Base-by-base conservation (phyloP, 2,888 invertebrate species). In the Anthrax anthrax region DNA sequence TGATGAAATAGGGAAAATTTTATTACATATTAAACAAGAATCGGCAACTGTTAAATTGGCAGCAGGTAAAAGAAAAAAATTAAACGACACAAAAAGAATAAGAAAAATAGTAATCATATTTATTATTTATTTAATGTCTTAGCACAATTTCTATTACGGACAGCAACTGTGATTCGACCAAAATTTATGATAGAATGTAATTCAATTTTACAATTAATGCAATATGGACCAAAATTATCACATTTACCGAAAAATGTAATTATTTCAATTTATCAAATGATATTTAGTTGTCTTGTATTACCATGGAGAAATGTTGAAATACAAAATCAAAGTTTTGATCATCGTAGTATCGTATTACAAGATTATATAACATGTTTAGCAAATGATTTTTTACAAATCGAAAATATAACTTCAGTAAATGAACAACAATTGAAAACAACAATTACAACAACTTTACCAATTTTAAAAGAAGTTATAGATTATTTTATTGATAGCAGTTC, bases 81-180 rank as follows among this genome's bases (percentile, higher is more conserved):
- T 38, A 34, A 17, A n/a, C n/a, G n/a, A n/a, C n/a, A n/a, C n/a
- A n/a, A n/a, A n/a, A n/a, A n/a, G n/a, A n/a, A n/a, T n/a, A n/a
- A n/a, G n/a, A n/a, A n/a, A n/a, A n/a, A n/a, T n/a, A n/a, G n/a
- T n/a, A n/a, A n/a, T n/a, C n/a, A n/a, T 12, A 32, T 32, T 32
- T 5, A 12, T 1, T 12, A 43, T 17, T 37, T 42, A 6, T 18
- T 47, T 38, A n/a, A n/a, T 39, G 39, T 51, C 47, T 12, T 36
- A 57, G 60, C 58, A 50, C 61, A 69, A 58, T 56, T 69, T 52
- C 56, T 69, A 48, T 56, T 69, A 37, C 65, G 62, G 45, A 64
- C 68, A 49, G 58, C 67, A 52, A 61, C 67, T 58, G 63, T 63
- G 59, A 63, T 68, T 59, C 60, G 67, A 50, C 68, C 67, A 51